phyloP scores from a whole-genome alignment of 2,797 vertebrate genomes.

The Pteropus rufus region DNA sequence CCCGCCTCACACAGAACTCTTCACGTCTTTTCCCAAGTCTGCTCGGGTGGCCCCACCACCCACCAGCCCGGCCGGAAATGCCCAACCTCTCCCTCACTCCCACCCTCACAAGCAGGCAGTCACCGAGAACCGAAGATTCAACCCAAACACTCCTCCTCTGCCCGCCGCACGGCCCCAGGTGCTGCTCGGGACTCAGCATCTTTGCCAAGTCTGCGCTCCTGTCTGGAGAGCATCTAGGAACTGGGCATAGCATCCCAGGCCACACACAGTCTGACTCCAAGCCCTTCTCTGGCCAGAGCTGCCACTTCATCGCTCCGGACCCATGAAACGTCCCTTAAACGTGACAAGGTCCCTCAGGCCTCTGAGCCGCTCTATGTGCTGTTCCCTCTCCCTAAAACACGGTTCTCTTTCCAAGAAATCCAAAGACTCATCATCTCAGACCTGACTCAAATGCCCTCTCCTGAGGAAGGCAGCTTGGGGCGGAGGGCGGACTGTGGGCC shows the following conservation, averaged over 20 bases:
- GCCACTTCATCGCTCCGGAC: background rate
- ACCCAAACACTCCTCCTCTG: background rate
- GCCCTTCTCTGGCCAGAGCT: background rate
- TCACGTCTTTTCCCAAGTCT: background rate
- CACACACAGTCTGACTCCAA: background rate
- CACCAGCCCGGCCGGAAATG: background rate
- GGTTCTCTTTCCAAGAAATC: background rate
- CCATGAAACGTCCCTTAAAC: background rate
- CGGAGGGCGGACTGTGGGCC: background rate
- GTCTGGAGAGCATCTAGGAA: background rate
- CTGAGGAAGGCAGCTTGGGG: background rate
- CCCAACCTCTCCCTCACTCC: background rate
- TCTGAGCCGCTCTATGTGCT: background rate
- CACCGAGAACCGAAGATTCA: background rate
- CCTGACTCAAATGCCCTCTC: background rate
- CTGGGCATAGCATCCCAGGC: background rate
- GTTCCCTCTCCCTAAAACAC: background rate
- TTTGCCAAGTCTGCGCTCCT: background rate
- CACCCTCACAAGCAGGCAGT: background rate
- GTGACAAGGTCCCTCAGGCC: background rate
- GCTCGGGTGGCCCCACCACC: too few species aligned
- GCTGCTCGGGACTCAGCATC: background rate
- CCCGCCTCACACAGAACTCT: background rate
- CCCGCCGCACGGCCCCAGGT: background rate
- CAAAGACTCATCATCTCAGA: background rate